phyloP scores from a whole-genome alignment of 37 sponge, comb jelly and placozoan genomes.

The Beroe forskalii region DNA sequence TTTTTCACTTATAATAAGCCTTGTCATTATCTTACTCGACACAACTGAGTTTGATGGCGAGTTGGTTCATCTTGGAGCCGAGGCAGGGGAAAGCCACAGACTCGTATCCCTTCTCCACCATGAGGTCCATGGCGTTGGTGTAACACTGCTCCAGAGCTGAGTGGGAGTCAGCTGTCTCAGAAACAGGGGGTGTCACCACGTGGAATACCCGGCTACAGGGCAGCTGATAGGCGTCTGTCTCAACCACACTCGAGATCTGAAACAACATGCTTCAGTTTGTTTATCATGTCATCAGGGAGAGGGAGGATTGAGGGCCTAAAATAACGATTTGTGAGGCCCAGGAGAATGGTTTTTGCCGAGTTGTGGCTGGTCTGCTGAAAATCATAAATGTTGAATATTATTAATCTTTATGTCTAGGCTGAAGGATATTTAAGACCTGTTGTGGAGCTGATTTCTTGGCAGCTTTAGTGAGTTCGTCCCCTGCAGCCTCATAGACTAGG shows the following conservation, averaged over 20 bases:
- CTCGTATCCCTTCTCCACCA: conserved; percentile 31
- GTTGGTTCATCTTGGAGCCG: not conserved
- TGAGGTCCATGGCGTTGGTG: not conserved
- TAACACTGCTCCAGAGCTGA: not conserved
- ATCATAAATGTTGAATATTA: too few species aligned
- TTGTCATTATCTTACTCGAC: conserved; percentile 11
- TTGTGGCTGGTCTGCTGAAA: too few species aligned
- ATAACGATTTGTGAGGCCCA: too few species aligned
- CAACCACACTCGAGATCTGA: conserved; percentile 7
- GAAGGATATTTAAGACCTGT: too few species aligned
- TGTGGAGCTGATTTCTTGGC: conserved; percentile 1
- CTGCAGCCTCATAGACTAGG: not conserved
- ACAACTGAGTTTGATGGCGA: not conserved
- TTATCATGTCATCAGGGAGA: too few species aligned
- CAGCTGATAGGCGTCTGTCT: conserved; percentile 32
- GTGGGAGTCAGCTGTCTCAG: not conserved
- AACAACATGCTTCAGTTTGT: too few species aligned
- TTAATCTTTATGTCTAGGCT: too few species aligned
- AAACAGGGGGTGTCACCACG: not conserved
- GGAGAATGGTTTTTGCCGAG: too few species aligned
- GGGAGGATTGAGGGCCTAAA: too few species aligned
- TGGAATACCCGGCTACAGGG: not conserved
- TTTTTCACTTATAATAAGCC: too few species aligned
- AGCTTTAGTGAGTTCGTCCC: not conserved
- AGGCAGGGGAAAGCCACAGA: conserved; percentile 27